Base-by-base conservation (phyloP, 2,888 invertebrate genomes). In the Agapostemon virescens region DNA sequence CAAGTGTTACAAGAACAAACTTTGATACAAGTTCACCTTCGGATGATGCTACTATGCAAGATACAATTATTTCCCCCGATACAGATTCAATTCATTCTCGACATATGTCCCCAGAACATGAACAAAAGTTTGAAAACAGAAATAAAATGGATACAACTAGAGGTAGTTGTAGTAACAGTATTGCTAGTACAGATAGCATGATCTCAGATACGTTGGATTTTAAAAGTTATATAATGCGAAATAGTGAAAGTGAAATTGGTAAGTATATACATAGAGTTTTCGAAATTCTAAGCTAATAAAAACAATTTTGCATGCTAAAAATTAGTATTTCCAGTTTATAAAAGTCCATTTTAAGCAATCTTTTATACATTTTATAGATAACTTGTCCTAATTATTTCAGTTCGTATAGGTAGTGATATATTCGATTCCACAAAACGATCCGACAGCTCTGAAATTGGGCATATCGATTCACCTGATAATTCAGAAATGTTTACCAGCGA, bases 401-500 rank as follows among this genome's bases (percentile, higher is more conserved):
- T 88, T 40, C 86, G 90, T 79, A 87, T 89, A 91, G 90, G 91
- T 83, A 92, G 91, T 67, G 92, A 92, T 42, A 91, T 91, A 79
- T 84, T 92, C 17, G 92, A 92, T 42, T 91, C 91, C 5, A 89
- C 90, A 5, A 92, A 88, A 55, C 88, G 80, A 30, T 91, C 91
- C 2, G 91, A 92, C 52, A 87, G 84, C 36, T 90, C 90, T 0
- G 92, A 92, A 76, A 96, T 97, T 70, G 95, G 95, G 17, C 97
- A 97, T 89, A 97, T 97, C 73, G 97, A 97, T 90, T 97, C 97
- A 0, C 97, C 97, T 0, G 97, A 97, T 93, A 94, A 95, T 17
- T 97, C 96, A 9, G 97, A 97, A 83, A 95, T 95, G 15, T 94
- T 94, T 74, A 93, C 94, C 45, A 95, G 95, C n/a, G 96, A 96